Evolutionary conservation across 2,797 vertebrate species (phyloP).

Genomic region (Morus bassanus): DNA sequence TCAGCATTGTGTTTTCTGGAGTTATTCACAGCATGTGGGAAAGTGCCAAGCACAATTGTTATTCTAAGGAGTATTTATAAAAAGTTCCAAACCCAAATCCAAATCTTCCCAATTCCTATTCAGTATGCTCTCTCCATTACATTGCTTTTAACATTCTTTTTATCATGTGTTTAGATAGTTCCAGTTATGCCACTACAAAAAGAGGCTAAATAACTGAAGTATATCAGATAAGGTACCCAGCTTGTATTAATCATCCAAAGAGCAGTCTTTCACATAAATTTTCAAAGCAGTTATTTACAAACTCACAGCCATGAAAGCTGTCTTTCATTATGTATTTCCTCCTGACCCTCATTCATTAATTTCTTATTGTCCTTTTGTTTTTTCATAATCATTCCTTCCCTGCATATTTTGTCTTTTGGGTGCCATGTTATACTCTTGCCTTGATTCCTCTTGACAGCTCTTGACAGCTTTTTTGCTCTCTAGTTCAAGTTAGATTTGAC

Average conservation of each 20-base stretch:
- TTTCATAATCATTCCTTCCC: not conserved
- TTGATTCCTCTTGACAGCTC: not conserved
- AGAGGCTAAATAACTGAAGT: not conserved
- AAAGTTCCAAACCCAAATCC: not conserved
- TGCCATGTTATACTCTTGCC: not conserved
- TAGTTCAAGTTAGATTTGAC: not conserved
- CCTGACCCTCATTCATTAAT: not conserved
- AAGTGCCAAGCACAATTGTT: not conserved
- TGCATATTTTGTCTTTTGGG: not conserved
- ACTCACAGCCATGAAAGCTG: not conserved
- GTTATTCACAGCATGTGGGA: not conserved
- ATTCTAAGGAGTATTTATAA: not conserved
- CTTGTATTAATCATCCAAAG: not conserved
- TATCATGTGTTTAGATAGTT: not conserved
- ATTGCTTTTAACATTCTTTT: not conserved
- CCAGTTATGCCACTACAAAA: not conserved
- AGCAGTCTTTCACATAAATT: not conserved
- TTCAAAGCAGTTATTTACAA: not conserved
- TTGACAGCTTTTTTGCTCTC: not conserved
- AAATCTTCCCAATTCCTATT: not conserved
- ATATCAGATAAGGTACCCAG: not conserved
- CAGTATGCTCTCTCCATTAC: not conserved
- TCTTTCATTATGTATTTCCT: not conserved
- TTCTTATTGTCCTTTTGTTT: not conserved
- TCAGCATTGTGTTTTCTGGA: not conserved